Conservation (phyloP, 1,140 invertebrate genomes). For the Drosophila repletoides region DNA sequence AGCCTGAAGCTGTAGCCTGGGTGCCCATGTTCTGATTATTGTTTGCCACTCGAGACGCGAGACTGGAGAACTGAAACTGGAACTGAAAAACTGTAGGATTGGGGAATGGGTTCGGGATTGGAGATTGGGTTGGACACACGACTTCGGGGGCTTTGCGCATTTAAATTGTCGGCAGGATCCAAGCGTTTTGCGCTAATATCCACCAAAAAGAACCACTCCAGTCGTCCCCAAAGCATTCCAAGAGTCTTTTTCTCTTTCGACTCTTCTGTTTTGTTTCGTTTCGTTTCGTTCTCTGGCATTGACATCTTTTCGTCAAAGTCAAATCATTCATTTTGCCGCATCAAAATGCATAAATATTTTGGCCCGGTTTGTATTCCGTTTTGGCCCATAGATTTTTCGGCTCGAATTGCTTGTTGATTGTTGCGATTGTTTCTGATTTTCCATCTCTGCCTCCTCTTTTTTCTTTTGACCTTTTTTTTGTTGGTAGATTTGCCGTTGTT, state of each 20-base stretch:
- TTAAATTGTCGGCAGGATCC: constrained; percentile 81
- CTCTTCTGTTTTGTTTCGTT: constrained; percentile 28
- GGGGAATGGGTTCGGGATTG: constrained; percentile 1
- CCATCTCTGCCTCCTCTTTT: no score
- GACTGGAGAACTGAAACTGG: background rate
- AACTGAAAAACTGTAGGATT: background rate
- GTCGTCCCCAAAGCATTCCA: constrained; percentile 70
- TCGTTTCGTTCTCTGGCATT: constrained; percentile 42
- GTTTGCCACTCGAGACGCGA: constrained; percentile 61
- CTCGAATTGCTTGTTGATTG: constrained; percentile 74
- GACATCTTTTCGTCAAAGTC: constrained; percentile 82
- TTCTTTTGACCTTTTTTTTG: constrained; percentile 10
- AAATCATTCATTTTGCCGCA: constrained; percentile 82
- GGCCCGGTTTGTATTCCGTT: constrained; percentile 16
- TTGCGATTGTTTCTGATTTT: constrained; percentile 52
- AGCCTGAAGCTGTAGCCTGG: background rate
- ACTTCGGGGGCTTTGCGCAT: constrained; percentile 56
- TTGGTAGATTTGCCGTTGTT: constrained; percentile 12
- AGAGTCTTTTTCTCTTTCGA: background rate
- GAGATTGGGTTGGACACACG: constrained; percentile 1
- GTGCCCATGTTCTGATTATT: constrained; percentile 75
- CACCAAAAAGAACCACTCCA: constrained; percentile 55
- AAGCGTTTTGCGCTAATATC: constrained; percentile 80
- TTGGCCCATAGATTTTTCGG: constrained; percentile 34
- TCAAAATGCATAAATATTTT: constrained; percentile 81